Evolutionary conservation across 2,113 vertebrate species (phyloP), one percentile per base, ranked within the genome.

Genomic region (Thomomys bottae): DNA sequence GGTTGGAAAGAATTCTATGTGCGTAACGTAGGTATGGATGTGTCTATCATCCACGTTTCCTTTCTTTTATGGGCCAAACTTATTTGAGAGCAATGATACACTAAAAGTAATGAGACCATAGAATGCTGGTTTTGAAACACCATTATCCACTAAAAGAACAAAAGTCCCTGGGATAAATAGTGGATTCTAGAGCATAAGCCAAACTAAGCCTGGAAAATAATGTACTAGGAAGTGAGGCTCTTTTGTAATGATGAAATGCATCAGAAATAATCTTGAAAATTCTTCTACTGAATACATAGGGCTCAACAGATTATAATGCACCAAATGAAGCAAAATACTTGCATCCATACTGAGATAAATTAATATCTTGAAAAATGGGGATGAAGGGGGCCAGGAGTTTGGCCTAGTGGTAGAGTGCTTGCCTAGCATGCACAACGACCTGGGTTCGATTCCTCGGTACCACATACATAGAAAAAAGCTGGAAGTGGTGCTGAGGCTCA

Each of bases 161-260:
- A 61, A 24, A 32, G 9, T 8, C 12, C 6, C 24, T 78, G 75
- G 5, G 11, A 90, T 61, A 95, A 80, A 75, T 45, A 32, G 32
- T 59, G 93, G 11, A 64, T 91, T 79, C 4, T 40, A 75, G 68
- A 90, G 54, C 3, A 71, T 73, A 68, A 10, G 67, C 38, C n/a
- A 84, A 24, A 26, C 49, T 24, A 26, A 79, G 21, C n/a, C 30
- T 91, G 49, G 57, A 95, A 91, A 88, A 85, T 45, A 66, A 66
- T 63, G 26, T 24, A 36, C 42, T 23, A n/a, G 68, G 88, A 91
- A 85, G 71, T 75, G 91, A 88, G 32, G 38, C 71, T 85, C 70
- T 88, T 28, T 24, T 1, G 77, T 38, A 86, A 54, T 72, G 10
- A 45, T 61, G 54, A 75, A 81, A 88, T 20, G 21, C 32, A 40